Evolutionary conservation across 2,113 vertebrate genomes (phyloP).

Genomic region (Gavialis gangeticus): DNA sequence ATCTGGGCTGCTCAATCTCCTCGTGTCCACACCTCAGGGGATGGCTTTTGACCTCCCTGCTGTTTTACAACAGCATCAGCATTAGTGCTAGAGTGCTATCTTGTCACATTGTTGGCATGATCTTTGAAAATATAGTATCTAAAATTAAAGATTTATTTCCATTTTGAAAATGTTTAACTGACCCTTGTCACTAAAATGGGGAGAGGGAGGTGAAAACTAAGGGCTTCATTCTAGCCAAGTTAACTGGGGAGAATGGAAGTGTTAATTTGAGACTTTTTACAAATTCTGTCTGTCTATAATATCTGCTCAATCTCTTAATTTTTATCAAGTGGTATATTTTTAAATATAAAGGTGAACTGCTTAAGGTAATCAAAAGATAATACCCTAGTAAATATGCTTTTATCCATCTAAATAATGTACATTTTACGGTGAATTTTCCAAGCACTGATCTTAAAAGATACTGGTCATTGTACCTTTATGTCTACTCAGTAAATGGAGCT

Average conservation of each 20-base stretch:
- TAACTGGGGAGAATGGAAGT: background rate
- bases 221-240: constrained; percentile 42
- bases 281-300: background rate
- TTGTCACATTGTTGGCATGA: constrained; percentile 68
- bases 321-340: background rate
- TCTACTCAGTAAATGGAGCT: background rate
- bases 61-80: constrained; percentile 22
- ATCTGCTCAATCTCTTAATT: background rate
- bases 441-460: background rate
- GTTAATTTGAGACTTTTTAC: background rate
- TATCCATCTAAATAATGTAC: background rate
- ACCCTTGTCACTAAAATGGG: constrained; percentile 64
- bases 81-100: constrained; percentile 10
- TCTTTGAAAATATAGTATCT: constrained; percentile 76
- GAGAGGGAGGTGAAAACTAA: constrained; percentile 14
- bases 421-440: background rate
- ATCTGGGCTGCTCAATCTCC: background rate
- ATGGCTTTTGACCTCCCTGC: constrained; percentile 50
- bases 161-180: constrained; percentile 74
- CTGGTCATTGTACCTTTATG: rapidly evolving
- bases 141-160: constrained; percentile 77
- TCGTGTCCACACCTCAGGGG: constrained; percentile 3
- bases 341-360: background rate
- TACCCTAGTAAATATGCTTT: background rate
- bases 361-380: background rate